A percentile compares a stretch with the other conserved stretches of the same genome.
phyloP scores from a whole-genome alignment of 1,140 invertebrate species.

The Globodera rostochiensis region DNA sequence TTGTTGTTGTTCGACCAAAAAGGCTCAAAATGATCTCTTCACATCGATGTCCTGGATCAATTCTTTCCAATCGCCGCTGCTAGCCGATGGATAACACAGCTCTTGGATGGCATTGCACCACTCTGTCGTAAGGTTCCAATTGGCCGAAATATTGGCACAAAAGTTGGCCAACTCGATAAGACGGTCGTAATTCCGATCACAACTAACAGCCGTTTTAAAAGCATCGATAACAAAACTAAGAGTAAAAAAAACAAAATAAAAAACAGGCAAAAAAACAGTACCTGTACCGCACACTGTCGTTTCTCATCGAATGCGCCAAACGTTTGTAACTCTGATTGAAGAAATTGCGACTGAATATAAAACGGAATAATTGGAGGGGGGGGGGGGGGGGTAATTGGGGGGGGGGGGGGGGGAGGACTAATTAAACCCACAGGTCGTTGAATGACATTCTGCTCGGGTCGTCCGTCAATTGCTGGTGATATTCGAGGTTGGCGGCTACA shows the following conservation, averaged over 20 bases:
- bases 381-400: too few species aligned
- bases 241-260: too few species aligned
- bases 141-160: slow-evolving; percentile 67
- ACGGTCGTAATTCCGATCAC: slow-evolving; percentile 43
- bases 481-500: slow-evolving; percentile 3
- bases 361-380: not conserved
- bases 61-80: slow-evolving; percentile 34
- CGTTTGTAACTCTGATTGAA: slow-evolving; percentile 45
- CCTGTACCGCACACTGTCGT: slow-evolving; percentile 38
- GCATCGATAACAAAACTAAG: slow-evolving; percentile 54
- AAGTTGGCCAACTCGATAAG: slow-evolving; percentile 53
- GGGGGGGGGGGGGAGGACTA: too few species aligned
- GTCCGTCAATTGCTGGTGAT: slow-evolving; percentile 15
- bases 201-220: slow-evolving; percentile 35
- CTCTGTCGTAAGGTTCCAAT: slow-evolving; percentile 58
- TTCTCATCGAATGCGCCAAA: slow-evolving; percentile 35
- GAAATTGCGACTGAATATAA: slow-evolving; percentile 38
- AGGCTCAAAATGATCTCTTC: not conserved
- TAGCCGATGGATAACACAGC: slow-evolving; percentile 39
- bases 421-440: not conserved
- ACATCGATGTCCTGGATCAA: slow-evolving; percentile 45
- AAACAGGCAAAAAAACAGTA: too few species aligned
- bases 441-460: slow-evolving; percentile 10
- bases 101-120: slow-evolving; percentile 52
- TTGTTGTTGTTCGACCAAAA: not conserved